Base-by-base conservation (phyloP, 2,797 vertebrate species). In the Sebastiscus albofasciatus region DNA sequence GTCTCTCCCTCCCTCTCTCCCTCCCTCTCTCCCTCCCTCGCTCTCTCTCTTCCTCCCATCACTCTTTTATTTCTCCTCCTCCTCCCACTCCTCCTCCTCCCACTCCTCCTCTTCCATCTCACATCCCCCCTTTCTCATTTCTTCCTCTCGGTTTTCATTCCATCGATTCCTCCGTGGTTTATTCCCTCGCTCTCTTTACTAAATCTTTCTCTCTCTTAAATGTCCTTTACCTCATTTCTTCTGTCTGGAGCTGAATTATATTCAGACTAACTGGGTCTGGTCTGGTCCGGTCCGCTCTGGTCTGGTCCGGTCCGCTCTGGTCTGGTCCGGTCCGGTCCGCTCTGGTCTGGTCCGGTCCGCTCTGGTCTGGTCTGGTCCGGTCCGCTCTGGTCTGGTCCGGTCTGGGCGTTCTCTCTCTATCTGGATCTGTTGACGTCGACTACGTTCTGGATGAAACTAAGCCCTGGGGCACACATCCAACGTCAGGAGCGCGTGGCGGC, bases 111-210 rank as follows among this genome's bases (percentile, higher is more conserved):
- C 4, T 4, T 36, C 34, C 34, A 12, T 36, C 39, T 36, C 61
- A n/a, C 59, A 18, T 61, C 9, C 11, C 12, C 70, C 20, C 31
- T 46, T 42, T 69, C 55, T 62, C 58, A 71, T 79, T 72, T 62
- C 59, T 61, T 46, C 29, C 66, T 27, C 64, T 72, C 14, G 1
- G 33, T 66, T 70, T 73, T 60, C 14, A 46, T 18, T 34, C 22
- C 4, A 60, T 80, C 10, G 6, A 13, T 33, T 69, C 68, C 4
- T 29, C 31, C 60, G 0, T 24, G 7, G 18, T 39, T 77, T 52
- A 29, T 58, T 76, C 31, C 54, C 24, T 52, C 2, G n/a, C 10
- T 73, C 24, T 14, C n/a, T 29, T 20, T 12, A 8, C 9, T n/a
- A 31, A 39, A 60, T 54, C 58, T 52, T 14, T 68, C 34, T 14